Evolutionary conservation across 2,888 invertebrate genomes (phyloP).

Genomic region (Ischnus inquisitorius): DNA sequence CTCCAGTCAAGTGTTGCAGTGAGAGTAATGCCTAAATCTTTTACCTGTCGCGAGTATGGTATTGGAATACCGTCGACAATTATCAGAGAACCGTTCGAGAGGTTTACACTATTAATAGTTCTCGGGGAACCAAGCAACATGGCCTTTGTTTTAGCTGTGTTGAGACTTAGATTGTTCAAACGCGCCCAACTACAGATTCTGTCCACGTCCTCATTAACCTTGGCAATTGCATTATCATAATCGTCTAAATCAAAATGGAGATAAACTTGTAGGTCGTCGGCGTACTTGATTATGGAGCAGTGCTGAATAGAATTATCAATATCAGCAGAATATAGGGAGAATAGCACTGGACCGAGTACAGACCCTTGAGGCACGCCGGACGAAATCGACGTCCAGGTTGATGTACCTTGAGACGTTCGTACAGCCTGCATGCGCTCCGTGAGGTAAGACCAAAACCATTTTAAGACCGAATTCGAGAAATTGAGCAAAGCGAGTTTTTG

Average conservation of each 20-base stretch:
- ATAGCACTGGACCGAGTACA: not conserved
- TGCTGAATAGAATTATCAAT: not conserved
- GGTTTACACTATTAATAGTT: no score
- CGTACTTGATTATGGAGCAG: not conserved
- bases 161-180: not conserved
- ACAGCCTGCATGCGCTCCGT: not conserved
- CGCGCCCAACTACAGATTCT: not conserved
- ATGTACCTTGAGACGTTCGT: not conserved
- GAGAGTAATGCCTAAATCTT: constrained; percentile 48
- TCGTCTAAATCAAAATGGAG: not conserved
- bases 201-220: not conserved
- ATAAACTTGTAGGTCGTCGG: constrained; percentile 21
- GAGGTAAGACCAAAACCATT: not conserved
- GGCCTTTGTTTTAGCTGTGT: constrained; percentile 35
- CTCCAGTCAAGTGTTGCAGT: constrained; percentile 33
- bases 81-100: no score
- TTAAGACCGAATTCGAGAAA: not conserved
- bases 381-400: not conserved
- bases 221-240: not conserved
- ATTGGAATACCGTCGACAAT: not conserved
- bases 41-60: constrained; percentile 15
- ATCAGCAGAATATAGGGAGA: not conserved
- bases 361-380: constrained; percentile 21
- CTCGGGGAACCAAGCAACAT: constrained; percentile 25
- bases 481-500: not conserved